Evolutionary conservation across 2,113 vertebrate genomes (phyloP).

Genomic region (Sebastes fasciatus): DNA sequence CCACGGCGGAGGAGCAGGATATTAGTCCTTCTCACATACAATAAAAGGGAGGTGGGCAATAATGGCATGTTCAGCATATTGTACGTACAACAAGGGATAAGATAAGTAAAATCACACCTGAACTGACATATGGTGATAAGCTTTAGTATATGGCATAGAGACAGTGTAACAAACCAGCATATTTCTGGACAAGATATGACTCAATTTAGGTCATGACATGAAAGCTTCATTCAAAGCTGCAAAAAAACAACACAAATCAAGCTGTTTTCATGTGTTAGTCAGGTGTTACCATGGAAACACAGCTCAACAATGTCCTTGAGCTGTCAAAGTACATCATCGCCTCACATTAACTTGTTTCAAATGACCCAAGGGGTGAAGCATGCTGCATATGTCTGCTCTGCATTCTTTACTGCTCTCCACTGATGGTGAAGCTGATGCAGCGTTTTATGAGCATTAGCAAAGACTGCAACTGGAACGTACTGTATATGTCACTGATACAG

Average conservation of each 20-base stretch:
- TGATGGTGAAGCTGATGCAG: background rate
- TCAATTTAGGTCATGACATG: background rate
- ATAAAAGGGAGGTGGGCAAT: background rate
- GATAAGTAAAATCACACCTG: slow-evolving; percentile 53
- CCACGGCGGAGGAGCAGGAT: background rate
- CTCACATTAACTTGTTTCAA: background rate
- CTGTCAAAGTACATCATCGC: background rate
- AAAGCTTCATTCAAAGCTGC: background rate
- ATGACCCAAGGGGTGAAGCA: too few species aligned
- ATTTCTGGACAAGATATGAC: background rate
- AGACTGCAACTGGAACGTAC: background rate
- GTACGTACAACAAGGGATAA: slow-evolving; percentile 41
- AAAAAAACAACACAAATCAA: background rate
- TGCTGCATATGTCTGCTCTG: background rate
- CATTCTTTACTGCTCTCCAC: background rate
- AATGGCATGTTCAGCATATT: background rate
- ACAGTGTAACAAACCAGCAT: background rate
- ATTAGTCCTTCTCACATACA: background rate
- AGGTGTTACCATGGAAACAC: background rate
- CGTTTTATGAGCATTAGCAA: background rate
- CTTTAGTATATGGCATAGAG: slow-evolving; percentile 1
- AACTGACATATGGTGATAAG: slow-evolving; percentile 27
- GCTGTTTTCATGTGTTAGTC: background rate
- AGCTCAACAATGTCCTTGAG: background rate
- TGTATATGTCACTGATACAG: background rate